phyloP scores from a whole-genome alignment of 1,140 invertebrate genomes.

The Metopolophium dirhodum region DNA sequence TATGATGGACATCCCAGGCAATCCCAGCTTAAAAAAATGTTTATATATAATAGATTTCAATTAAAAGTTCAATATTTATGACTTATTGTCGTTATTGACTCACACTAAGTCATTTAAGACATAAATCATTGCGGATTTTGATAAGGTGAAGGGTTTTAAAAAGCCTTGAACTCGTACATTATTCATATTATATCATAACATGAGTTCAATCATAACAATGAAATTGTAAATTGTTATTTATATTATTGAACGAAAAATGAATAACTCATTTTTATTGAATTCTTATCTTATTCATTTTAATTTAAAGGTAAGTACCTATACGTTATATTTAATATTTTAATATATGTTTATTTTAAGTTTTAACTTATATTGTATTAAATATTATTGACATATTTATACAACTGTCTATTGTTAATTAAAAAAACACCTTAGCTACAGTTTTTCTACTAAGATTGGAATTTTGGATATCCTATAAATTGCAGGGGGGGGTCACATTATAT shows the following conservation, averaged over 20 bases:
- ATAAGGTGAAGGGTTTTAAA: conserved; percentile 48
- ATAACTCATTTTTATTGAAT: neutral
- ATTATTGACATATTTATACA: no score
- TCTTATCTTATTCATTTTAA: no score
- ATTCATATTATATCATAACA: neutral
- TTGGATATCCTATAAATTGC: no score
- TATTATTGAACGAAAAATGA: neutral
- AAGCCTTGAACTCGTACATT: conserved; percentile 41
- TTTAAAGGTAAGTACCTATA: neutral
- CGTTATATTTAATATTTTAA: neutral
- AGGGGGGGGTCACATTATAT: no score
- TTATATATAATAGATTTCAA: neutral
- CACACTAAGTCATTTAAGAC: neutral
- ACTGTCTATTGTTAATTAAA: no score
- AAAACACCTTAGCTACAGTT: no score
- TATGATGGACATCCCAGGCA: neutral
- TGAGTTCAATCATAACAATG: neutral
- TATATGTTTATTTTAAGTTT: no score
- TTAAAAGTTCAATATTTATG: neutral
- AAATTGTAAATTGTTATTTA: neutral
- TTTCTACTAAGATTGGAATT: no score
- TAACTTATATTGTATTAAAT: no score
- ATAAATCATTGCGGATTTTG: neutral
- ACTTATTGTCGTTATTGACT: neutral
- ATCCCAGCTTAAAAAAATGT: neutral